Conservation (phyloP, 1,140 invertebrate species). For the Dolichoris vasculosae region DNA sequence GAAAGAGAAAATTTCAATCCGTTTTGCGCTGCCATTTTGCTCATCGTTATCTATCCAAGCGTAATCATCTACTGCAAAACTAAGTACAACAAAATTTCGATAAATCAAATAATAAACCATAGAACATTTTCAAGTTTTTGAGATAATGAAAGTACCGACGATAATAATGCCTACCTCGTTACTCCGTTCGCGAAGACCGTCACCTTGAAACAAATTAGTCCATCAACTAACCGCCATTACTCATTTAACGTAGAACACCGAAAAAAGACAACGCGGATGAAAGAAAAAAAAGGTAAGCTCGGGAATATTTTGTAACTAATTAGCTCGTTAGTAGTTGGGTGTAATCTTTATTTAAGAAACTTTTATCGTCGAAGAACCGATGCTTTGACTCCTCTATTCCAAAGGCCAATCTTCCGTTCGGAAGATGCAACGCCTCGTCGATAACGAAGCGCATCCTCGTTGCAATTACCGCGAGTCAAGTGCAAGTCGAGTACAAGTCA, state of each 20-base stretch:
- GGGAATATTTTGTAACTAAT: neutral
- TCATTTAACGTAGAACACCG: neutral
- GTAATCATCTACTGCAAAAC: too few relatives aligned
- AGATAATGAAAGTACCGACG: too few relatives aligned
- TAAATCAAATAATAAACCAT: too few relatives aligned
- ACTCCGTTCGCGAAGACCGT: too few relatives aligned
- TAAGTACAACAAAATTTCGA: too few relatives aligned
- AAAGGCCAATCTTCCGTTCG: neutral
- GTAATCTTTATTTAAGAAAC: neutral
- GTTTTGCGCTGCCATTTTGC: too few relatives aligned
- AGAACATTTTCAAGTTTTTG: too few relatives aligned
- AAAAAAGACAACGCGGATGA: neutral
- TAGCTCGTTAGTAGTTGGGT: slow-evolving; percentile 18
- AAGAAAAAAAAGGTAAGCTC: too few relatives aligned
- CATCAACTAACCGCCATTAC: neutral
- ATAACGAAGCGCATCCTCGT: neutral
- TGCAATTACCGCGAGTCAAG: neutral
- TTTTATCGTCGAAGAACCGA: neutral
- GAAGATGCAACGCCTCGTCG: neutral
- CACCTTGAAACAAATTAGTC: neutral
- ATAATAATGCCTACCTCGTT: neutral
- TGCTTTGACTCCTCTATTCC: neutral
- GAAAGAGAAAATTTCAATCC: too few relatives aligned
- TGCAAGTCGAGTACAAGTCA: neutral
- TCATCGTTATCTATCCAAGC: too few relatives aligned